These are phyloP conservation scores for Scarus forsteni DNA, from an alignment of 2,797 vertebrate species.

Conservation along the genomic window DNA sequence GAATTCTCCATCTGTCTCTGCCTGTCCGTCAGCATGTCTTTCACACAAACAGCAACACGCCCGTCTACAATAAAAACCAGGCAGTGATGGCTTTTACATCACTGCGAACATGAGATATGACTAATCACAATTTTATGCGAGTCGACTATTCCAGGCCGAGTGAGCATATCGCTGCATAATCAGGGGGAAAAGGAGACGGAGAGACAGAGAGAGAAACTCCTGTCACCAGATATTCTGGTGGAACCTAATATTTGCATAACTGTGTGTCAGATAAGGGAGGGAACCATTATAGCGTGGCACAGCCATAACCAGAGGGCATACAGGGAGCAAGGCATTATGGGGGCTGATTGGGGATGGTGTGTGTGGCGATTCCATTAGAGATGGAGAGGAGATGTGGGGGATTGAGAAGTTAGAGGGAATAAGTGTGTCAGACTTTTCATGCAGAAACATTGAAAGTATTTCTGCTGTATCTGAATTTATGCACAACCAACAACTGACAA, in stretches of 20 bases:
- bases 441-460: constrained; percentile 54
- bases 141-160: constrained; percentile 67
- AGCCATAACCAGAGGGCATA: constrained; percentile 71
- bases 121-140: constrained; percentile 73
- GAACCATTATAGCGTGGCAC: constrained; percentile 70
- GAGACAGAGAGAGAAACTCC: constrained; percentile 64
- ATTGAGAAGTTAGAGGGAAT: constrained; percentile 41
- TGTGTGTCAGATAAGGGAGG: constrained; percentile 73
- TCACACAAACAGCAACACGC: constrained; percentile 54
- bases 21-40: constrained; percentile 56
- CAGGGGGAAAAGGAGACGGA: constrained; percentile 30
- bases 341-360: constrained; percentile 65
- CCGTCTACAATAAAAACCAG: constrained; percentile 53
- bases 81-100: constrained; percentile 65
- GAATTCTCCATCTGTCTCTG: constrained; percentile 47
- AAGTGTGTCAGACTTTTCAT: constrained; percentile 63
- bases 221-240: constrained; percentile 73
- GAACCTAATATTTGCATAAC: constrained; percentile 82
- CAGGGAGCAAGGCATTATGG: constrained; percentile 71
- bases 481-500: constrained; percentile 59
- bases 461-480: constrained; percentile 39
- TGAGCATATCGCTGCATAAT: constrained; percentile 74
- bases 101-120: constrained; percentile 72
- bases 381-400: constrained; percentile 60
- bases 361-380: constrained; percentile 72